Percentiles rank a stretch among this genome's conserved stretches.
These are phyloP conservation scores for Cuniculus paca DNA, from an alignment of 2,797 vertebrate species.

Conservation along the genomic window DNA sequence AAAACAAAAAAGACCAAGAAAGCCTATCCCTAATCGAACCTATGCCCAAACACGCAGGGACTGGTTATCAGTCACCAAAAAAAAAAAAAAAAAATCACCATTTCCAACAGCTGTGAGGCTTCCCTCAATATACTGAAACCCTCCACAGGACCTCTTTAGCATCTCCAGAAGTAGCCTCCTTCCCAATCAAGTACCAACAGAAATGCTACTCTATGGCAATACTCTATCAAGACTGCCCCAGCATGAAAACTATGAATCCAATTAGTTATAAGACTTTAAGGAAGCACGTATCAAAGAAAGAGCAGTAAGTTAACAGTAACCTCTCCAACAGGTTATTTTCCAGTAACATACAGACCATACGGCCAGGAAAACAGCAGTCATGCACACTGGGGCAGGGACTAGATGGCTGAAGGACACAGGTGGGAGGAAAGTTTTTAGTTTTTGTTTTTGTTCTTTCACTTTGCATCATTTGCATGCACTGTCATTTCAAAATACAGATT, in stretches of 20 bases:
- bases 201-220: not conserved
- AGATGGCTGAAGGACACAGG: not conserved
- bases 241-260: constrained; percentile 43
- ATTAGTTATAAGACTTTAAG: constrained; percentile 6
- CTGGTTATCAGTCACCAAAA: not conserved
- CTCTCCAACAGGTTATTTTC: not conserved
- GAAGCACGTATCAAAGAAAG: constrained; percentile 55
- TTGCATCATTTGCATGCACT: not conserved
- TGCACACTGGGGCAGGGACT: not conserved
- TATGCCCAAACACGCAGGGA: not conserved
- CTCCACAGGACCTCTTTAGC: not conserved
- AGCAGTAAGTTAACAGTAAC: constrained; percentile 51
- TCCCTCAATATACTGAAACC: constrained; percentile 7
- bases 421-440: not conserved
- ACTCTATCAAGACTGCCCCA: constrained; percentile 1
- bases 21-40: not conserved
- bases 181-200: not conserved
- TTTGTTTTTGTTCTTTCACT: constrained; percentile 7
- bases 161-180: constrained; percentile 32
- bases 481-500: not conserved
- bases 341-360: not conserved
- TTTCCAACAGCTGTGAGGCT: constrained; percentile 47
- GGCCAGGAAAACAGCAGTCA: not conserved
- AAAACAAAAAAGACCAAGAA: constrained; percentile 22
- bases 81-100: too few relatives aligned